A percentile compares a stretch with the other conserved stretches of the same genome.
phyloP scores from a whole-genome alignment of 1,140 invertebrate genomes.

The Leguminivora glycinivorella region DNA sequence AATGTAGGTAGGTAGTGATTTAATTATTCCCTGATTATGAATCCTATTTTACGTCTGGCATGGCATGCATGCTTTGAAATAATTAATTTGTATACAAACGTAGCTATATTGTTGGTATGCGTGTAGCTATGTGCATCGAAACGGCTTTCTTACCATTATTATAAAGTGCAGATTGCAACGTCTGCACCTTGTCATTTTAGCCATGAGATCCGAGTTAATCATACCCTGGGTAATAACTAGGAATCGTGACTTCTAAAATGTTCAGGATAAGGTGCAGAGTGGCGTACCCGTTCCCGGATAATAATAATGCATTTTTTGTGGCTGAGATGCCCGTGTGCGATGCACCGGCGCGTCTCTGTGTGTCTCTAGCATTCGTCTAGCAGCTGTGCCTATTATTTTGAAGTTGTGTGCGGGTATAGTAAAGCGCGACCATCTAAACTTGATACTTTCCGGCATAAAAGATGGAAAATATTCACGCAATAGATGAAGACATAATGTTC shows the following conservation, averaged over 20 bases:
- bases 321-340: constrained; percentile 69
- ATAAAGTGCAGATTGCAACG: constrained; percentile 37
- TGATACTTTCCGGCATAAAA: constrained; percentile 43
- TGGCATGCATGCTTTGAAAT: not conserved
- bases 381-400: constrained; percentile 74
- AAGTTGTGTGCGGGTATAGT: constrained; percentile 41
- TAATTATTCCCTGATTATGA: not conserved
- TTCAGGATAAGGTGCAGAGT: constrained; percentile 34
- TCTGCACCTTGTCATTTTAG: constrained; percentile 35
- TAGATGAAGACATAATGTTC: constrained; percentile 51
- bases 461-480: constrained; percentile 31
- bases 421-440: constrained; percentile 38
- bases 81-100: not conserved
- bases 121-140: not conserved
- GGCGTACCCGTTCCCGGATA: constrained; percentile 65
- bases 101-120: not conserved
- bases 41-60: not conserved
- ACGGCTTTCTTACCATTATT: constrained; percentile 22
- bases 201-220: constrained; percentile 74
- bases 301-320: constrained; percentile 77
- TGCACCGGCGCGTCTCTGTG: constrained; percentile 66
- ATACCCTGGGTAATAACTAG: constrained; percentile 39
- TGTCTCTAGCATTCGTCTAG: constrained; percentile 60
- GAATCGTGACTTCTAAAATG: not conserved
- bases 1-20: not conserved